Evolutionary conservation across 2,113 vertebrate species (phyloP).

Genomic region (Anseranas semipalmata): DNA sequence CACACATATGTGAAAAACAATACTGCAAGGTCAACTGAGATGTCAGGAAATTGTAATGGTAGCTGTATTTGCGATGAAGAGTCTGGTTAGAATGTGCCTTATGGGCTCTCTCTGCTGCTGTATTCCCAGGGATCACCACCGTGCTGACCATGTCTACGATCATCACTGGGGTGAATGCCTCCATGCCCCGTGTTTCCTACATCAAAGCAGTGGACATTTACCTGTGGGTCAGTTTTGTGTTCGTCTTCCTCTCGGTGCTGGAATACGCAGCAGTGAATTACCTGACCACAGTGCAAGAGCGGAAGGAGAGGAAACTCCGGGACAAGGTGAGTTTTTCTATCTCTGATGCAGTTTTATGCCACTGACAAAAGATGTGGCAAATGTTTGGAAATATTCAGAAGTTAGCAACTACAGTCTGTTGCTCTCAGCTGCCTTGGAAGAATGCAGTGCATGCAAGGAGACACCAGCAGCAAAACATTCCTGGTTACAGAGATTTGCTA

Average conservation of each 20-base stretch:
- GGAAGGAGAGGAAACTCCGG: constrained; percentile 85
- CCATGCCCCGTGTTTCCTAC: constrained; percentile 97
- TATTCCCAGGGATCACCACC: constrained; percentile 81
- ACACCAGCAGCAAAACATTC: background rate
- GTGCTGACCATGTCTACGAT: constrained; percentile 86
- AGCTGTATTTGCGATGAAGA: background rate
- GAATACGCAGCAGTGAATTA: constrained; percentile 95
- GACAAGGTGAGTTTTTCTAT: constrained; percentile 78
- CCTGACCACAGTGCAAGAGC: constrained; percentile 90
- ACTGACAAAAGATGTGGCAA: background rate
- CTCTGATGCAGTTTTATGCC: background rate
- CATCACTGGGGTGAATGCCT: constrained; percentile 95
- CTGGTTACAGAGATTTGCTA: background rate
- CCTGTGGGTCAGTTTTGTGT: constrained; percentile 98
- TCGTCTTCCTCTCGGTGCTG: constrained; percentile 96
- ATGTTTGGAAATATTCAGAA: background rate
- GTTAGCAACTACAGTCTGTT: background rate
- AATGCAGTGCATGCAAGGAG: rapidly evolving
- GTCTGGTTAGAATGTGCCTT: background rate
- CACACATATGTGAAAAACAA: background rate
- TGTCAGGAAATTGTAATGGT: background rate
- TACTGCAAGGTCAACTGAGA: background rate
- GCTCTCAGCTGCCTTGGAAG: background rate
- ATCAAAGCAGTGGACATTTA: constrained; percentile 98
- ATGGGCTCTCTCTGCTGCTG: background rate